Evolutionary conservation across 2,888 invertebrate genomes (phyloP).

Genomic region (Neoaliturus tenellus): DNA sequence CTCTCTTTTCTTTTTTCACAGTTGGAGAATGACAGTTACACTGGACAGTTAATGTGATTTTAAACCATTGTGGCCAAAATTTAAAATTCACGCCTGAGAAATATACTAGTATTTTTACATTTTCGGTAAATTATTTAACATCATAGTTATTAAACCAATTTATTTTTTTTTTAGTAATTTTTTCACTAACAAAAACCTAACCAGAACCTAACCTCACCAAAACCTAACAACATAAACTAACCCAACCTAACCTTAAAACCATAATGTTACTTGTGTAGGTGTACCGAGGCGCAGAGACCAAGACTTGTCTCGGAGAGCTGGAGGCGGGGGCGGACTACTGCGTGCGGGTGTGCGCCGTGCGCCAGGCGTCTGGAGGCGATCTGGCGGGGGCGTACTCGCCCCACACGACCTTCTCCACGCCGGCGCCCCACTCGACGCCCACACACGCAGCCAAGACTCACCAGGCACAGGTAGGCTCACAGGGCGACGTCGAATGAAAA

Average conservation of each 20-base stretch:
- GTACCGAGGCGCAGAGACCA: constrained; percentile 80
- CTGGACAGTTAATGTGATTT: too few relatives aligned
- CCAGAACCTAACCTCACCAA: too few relatives aligned
- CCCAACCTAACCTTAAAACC: too few relatives aligned
- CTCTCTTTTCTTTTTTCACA: too few relatives aligned
- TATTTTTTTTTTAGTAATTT: too few relatives aligned
- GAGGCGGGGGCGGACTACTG: constrained; percentile 85
- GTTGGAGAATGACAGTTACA: too few relatives aligned
- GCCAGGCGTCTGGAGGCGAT: constrained; percentile 77
- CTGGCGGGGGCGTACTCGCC: constrained; percentile 84
- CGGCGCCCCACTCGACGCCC: constrained; percentile 70
- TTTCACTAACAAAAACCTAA: too few relatives aligned
- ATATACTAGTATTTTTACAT: too few relatives aligned
- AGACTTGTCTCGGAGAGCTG: constrained; percentile 80
- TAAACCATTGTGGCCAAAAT: too few relatives aligned
- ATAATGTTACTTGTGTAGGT: constrained; percentile 73
- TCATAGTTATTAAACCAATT: too few relatives aligned
- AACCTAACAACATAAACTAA: constrained; percentile 10
- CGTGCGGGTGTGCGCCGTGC: constrained; percentile 87
- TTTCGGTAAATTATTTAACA: not conserved
- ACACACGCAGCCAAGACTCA: constrained; percentile 50
- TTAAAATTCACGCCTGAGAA: too few relatives aligned
- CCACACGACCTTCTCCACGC: constrained; percentile 77
- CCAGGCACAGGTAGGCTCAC: constrained; percentile 56
- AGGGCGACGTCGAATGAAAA: too few relatives aligned